phyloP scores from a whole-genome alignment of 2,888 invertebrate species.

The Cataglyphis altisquamis region DNA sequence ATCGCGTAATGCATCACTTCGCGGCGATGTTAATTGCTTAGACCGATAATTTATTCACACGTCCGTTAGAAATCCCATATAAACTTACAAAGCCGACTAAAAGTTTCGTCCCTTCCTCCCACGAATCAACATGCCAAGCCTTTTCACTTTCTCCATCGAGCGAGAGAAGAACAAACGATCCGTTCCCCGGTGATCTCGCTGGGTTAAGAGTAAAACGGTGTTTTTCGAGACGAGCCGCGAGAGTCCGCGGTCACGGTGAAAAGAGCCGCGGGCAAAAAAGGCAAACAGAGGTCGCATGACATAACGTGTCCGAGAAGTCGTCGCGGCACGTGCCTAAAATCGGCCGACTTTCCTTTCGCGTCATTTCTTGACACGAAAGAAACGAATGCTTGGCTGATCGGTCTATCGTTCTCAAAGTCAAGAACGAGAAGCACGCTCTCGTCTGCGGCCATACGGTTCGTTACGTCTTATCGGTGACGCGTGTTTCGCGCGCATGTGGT shows the following conservation, averaged over 20 bases:
- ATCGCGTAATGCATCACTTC: background rate
- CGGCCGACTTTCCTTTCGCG: conserved; percentile 46
- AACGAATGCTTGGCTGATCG: background rate
- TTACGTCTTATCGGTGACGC: conserved; percentile 51
- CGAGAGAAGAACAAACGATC: conserved; percentile 30
- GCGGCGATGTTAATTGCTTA: conserved; percentile 26
- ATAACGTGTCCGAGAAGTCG: conserved; percentile 30
- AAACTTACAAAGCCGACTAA: conserved; percentile 5
- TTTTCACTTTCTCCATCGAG: conserved; percentile 14
- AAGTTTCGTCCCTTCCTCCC: conserved; percentile 2
- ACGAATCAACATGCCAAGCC: background rate
- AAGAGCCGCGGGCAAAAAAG: conserved; percentile 35
- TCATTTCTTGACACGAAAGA: conserved; percentile 30
- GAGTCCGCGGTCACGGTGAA: conserved; percentile 4
- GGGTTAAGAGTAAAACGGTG: conserved; percentile 52
- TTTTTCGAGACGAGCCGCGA: conserved; percentile 32
- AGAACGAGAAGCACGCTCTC: conserved; percentile 63
- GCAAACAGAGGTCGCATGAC: conserved; percentile 33
- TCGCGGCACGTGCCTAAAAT: conserved; percentile 40
- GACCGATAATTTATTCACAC: conserved; percentile 14
- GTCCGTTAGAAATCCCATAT: conserved; percentile 12
- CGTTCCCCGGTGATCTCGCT: conserved; percentile 16
- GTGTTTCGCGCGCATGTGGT: conserved; percentile 31
- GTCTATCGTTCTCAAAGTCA: conserved; percentile 60
- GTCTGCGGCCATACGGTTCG: conserved; percentile 61